Conservation (phyloP, 2,888 invertebrate genomes). For the Spodoptera picta region DNA sequence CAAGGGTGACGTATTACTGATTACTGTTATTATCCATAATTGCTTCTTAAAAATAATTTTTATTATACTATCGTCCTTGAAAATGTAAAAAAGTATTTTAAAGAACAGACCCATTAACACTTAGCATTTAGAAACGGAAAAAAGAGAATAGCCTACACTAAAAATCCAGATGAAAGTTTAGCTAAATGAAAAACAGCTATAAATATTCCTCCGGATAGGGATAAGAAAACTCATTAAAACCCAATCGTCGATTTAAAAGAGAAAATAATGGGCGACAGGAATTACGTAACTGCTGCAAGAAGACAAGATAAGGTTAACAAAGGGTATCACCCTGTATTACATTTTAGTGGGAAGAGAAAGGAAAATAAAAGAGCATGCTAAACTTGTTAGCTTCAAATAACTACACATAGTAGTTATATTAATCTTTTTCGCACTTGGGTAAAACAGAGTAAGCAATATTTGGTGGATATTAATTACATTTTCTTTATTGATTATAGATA, state of each 20-base stretch:
- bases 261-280: constrained; percentile 23
- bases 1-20: background rate
- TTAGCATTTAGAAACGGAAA: constrained; percentile 1
- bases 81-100: background rate
- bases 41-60: background rate
- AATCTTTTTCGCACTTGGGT: too few relatives aligned
- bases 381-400: too few relatives aligned
- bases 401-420: too few relatives aligned
- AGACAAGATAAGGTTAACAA: constrained; percentile 8
- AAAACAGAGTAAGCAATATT: too few relatives aligned
- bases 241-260: constrained; percentile 26
- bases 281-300: constrained; percentile 22
- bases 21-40: background rate
- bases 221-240: constrained; percentile 37
- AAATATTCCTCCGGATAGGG: constrained; percentile 1
- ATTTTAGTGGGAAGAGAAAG: background rate
- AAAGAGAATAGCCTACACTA: background rate
- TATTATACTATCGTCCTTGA: background rate
- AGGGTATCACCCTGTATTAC: background rate
- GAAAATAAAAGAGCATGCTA: too few relatives aligned
- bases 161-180: constrained; percentile 2
- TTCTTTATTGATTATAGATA: too few relatives aligned
- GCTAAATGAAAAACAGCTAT: constrained; percentile 18
- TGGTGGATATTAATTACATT: too few relatives aligned
- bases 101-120: background rate